Evolutionary conservation across 2,797 vertebrate genomes (phyloP).

Genomic region (Eulemur mongoz): DNA sequence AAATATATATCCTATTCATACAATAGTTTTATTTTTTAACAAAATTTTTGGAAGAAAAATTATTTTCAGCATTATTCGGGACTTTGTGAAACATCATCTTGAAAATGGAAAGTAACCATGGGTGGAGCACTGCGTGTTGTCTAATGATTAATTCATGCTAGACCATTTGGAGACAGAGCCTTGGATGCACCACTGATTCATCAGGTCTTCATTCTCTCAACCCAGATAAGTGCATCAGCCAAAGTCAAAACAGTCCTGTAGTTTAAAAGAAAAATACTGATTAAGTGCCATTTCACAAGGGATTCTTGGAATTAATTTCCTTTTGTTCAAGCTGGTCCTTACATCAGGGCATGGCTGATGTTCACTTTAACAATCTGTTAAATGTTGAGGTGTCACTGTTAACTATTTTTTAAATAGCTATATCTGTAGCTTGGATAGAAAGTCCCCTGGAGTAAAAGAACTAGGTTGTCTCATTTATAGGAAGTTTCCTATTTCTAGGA

Average conservation of each 20-base stretch:
- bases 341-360: background rate
- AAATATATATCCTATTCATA: background rate
- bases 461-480: background rate
- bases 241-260: background rate
- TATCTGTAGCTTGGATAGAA: background rate
- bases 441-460: background rate
- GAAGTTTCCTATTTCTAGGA: conserved; percentile 1
- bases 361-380: background rate
- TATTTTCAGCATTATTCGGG: background rate
- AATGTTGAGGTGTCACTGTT: background rate
- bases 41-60: background rate
- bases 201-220: background rate
- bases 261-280: background rate
- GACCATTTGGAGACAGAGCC: background rate
- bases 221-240: background rate
- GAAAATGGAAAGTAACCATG: background rate
- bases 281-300: background rate
- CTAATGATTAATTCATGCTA: conserved; percentile 47
- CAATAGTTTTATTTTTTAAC: background rate
- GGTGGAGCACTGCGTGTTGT: background rate
- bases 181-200: background rate
- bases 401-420: background rate
- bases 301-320: background rate
- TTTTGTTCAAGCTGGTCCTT: background rate
- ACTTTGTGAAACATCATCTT: background rate